Base-by-base conservation (phyloP, 2,888 invertebrate genomes). In the Melitaea athalia region DNA sequence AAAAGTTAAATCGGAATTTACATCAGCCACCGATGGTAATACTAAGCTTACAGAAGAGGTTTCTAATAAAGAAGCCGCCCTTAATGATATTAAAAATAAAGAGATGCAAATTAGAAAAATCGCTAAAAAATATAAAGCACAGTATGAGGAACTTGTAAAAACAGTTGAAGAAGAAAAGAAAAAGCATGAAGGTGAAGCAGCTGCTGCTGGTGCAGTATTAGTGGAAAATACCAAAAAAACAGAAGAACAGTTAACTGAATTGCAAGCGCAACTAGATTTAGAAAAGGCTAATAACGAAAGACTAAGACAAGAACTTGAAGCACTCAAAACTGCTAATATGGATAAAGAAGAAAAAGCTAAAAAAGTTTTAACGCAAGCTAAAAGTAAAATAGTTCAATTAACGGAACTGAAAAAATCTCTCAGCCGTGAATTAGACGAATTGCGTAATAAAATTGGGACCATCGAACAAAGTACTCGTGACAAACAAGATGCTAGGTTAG, bases 101-200 rank as follows among this genome's bases (percentile, higher is more conserved):
- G 95, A 95, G 84, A 88, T 94, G 74, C 95, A 96, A 83, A 95
- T 97, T 50, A 94, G 97, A 76, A 98, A 97, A 84, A 97, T 99
- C 75, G 99, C 98, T 7, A 97, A 98, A 79, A 98, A 98, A 80
- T 99, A 98, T 84, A 98, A 98, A 86, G 95, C 95, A 11, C 96
- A 96, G 76, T 97, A 94, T 82, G 96, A 96, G 81, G 97, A 97
- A 76, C 91, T 96, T 24, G 92, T 94, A 0, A 96, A 95, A 82
- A 93, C 94, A 15, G 88, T 94, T 24, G 95, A 95, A 74, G 94
- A 94, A 76, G 94, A 94, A 59, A 94, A 94, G 77, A 93, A 93
- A 73, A 94, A 92, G 74, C 86, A 85, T 64, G 95, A 94, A 76
- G 94, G 87, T 1, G 94, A 94, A 74, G 86, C 87, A 4, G 93